Base-by-base conservation (phyloP, 2,888 invertebrate genomes). In the Mesopsocus fuscifrons region DNA sequence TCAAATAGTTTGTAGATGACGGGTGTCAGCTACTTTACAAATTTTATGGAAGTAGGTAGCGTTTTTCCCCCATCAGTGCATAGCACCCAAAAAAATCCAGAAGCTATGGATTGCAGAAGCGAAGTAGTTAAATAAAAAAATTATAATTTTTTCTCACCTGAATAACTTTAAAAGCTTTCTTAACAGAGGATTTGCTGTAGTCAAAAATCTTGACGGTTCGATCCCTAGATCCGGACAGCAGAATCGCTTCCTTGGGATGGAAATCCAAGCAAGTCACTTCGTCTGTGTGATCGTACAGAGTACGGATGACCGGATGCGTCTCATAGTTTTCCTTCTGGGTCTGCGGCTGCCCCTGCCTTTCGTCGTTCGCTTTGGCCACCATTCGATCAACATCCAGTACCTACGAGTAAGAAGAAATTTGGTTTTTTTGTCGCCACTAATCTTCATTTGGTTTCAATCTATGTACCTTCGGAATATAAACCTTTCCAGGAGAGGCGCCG, bases 351-450 rank as follows among this genome's bases (percentile, higher is more conserved):
- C 81, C 77, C 44, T 83, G 80, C 56, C 81, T 74, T 54, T 83
- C 84, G 53, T 87, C 85, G 0, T 85, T 91, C 1, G 91, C 85
- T 59, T 97, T 95, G 0, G 95, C 92, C 55, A 98, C 63, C 91
- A 98, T 97, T 47, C 97, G 73, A 55, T 98, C 98, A n/a, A 98
- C 97, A 56, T 98, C 97, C 48, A 98, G 64, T 54, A 98, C 94
- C 77, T 79, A 53, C 31, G 49, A 49, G 18, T 32, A 46, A 34
- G 17, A 30, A 22, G n/a, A n/a, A n/a, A n/a, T n/a, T n/a, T n/a
- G n/a, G n/a, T n/a, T n/a, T n/a, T n/a, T n/a, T n/a, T n/a, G n/a
- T n/a, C n/a, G n/a, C n/a, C n/a, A n/a, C n/a, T n/a, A n/a, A n/a
- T n/a, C n/a, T n/a, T n/a, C n/a, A n/a, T n/a, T n/a, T n/a, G n/a